Base-by-base conservation (phyloP, 2,888 invertebrate species). In the Drosophila mayaguana region DNA sequence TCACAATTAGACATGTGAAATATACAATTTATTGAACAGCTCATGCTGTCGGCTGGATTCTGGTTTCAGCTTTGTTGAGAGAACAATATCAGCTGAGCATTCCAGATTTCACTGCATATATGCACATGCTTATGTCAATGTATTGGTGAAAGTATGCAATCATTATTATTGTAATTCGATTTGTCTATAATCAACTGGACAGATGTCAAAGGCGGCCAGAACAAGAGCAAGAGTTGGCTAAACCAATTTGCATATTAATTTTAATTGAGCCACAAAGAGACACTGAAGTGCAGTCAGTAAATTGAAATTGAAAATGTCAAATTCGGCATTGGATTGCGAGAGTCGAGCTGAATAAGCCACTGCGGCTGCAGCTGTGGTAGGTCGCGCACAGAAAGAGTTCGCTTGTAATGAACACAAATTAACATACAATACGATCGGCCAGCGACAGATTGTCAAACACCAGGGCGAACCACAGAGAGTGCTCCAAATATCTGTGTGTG, bases 221-320 rank as follows among this genome's bases (percentile, higher is more conserved):
- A 34, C 25, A 18, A 32, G 32, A 32, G 8, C 25, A 0, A 0
- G 36, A 36, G 63, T 46, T 45, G 69, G 56, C 59, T 66, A 57
- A 56, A 80, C 71, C 75, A 82, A 88, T 86, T 86, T 82, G 88
- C 85, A 86, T 86, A 86, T 86, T 86, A 85, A 86, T 86, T 88
- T 85, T 86, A 86, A 86, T 89, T 86, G 85, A 88, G 63, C 72
- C 42, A 68, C 48, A 34, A n/a, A 54, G 34, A 46, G 42, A 40
- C 45, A 45, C 56, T 63, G 63, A 67, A 80, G 63, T 81, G 71
- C 50, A 60, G 59, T 63, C 42, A 61, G 62, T 68, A 40, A 54
- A 40, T 25, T 54, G 38, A 53, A 71, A 74, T 84, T 67, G 80
- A 82, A 85, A 89, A 88, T 85, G 88, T 89, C 89, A 89, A 83